phyloP scores from a whole-genome alignment of 2,797 vertebrate genomes.

The Chaetodon trifasciatus region DNA sequence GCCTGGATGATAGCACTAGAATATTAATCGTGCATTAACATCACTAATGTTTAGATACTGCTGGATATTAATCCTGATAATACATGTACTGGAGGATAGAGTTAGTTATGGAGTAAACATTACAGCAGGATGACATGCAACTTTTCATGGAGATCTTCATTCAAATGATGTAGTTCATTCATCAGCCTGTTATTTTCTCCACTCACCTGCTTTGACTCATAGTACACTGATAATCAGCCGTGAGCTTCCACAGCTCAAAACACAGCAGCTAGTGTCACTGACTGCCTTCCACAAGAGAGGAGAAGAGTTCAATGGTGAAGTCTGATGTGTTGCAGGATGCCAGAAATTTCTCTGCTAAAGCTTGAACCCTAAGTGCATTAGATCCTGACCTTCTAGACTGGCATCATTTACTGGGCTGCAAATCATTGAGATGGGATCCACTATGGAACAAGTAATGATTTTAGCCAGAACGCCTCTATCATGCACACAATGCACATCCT shows the following conservation, averaged over 20 bases:
- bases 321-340: conserved; percentile 18
- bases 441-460: conserved; percentile 22
- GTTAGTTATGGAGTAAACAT: not conserved
- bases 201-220: not conserved
- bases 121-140: not conserved
- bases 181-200: not conserved
- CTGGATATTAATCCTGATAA: not conserved
- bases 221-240: not conserved
- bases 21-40: not conserved
- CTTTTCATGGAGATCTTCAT: not conserved
- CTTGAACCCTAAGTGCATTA: conserved; percentile 8
- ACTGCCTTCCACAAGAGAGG: not conserved
- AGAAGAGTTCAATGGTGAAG: not conserved
- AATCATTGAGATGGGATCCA: conserved; percentile 46
- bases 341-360: conserved; percentile 17
- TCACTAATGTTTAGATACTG: not conserved
- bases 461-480: conserved; percentile 16
- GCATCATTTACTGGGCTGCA: conserved; percentile 3
- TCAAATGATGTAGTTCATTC: not conserved
- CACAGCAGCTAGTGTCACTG: conserved; percentile 10
- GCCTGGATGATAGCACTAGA: not conserved
- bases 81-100: not conserved
- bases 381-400: not conserved
- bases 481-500: conserved; percentile 9
- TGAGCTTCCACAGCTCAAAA: conserved; percentile 11